Evolutionary conservation across 2,888 invertebrate genomes (phyloP).

Genomic region (Unio pictorum): DNA sequence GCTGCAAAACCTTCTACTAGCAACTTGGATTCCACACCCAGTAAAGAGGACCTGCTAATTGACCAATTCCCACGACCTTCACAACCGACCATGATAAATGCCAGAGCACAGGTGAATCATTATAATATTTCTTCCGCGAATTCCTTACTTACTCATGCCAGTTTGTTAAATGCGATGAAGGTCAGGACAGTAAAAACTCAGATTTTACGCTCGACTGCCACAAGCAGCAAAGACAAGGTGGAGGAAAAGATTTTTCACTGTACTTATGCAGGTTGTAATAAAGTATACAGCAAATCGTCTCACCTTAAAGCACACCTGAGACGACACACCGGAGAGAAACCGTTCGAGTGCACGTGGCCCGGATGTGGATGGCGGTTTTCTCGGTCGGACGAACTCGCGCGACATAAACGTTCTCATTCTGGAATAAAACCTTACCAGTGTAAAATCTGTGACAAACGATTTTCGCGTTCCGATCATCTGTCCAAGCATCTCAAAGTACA

Average conservation of each 20-base stretch:
- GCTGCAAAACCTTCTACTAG: constrained; percentile 38
- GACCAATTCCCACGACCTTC: constrained; percentile 43
- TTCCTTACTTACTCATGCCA: constrained; percentile 45
- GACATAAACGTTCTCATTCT: constrained; percentile 88
- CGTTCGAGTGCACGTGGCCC: constrained; percentile 75
- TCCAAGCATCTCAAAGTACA: constrained; percentile 87
- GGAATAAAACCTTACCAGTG: constrained; percentile 95
- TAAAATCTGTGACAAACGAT: constrained; percentile 88
- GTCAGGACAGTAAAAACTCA: constrained; percentile 39
- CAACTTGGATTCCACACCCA: constrained; percentile 5
- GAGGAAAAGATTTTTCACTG: constrained; percentile 78
- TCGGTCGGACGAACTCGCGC: constrained; percentile 92
- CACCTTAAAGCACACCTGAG: constrained; percentile 96
- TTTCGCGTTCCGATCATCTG: constrained; percentile 93
- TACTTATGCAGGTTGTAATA: constrained; percentile 79
- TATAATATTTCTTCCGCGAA: constrained; percentile 26
- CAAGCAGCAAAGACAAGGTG: constrained; percentile 33
- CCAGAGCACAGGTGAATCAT: constrained; percentile 31
- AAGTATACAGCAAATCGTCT: constrained; percentile 97
- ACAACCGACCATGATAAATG: constrained; percentile 18
- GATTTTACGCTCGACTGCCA: constrained; percentile 21
- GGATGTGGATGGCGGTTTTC: constrained; percentile 95
- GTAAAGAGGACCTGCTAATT: constrained; percentile 36
- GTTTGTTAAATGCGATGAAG: constrained; percentile 43
- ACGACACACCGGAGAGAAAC: constrained; percentile 87